Base-by-base conservation (phyloP, 2,888 invertebrate genomes). In the Anthophora plumipes region DNA sequence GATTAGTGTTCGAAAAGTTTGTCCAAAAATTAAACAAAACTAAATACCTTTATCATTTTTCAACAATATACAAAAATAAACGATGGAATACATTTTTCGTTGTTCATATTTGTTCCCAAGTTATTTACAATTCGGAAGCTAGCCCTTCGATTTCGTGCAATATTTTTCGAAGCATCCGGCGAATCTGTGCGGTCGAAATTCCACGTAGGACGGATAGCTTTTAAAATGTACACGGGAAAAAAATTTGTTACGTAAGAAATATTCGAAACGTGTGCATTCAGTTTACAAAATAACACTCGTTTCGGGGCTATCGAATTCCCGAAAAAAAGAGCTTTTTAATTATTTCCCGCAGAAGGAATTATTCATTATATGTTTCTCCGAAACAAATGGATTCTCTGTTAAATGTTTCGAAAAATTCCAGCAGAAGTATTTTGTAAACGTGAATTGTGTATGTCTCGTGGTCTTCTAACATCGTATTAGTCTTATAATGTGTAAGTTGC, bases 281-380 rank as follows among this genome's bases (percentile, higher is more conserved):
- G n/a, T 54, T 67, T 41, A 41, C 41, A 25, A n/a, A 54, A 54
- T 43, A 54, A 54, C 67, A 25, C 12, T 54, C 67, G 67, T 25
- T 67, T 12, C 41, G 4, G 25, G n/a, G 14, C 41, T 43, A 1
- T 1, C 14, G 25, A 63, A 25, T 46, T 12, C 25, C 25, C 0
- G 1, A 46, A 31, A 31, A 4, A 14, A 12, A 37, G 1, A 37
- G 37, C 11, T 12, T 17, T 11, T 22, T 6, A 2, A 43, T 2
- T 43, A 25, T 22, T 11, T 9, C 48, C 17, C 4, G 4, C 5
- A 6, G 3, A n/a, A 22, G 9, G 20, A 4, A 52, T 11, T 22
- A 12, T 52, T 52, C 22, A 52, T 22, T 6, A n/a, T 1, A n/a
- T 48, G 7, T 22, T 22, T 12, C 22, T 31, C 1, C 31, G 31